phyloP scores from a whole-genome alignment of 1,140 invertebrate genomes.

The Heliothis subflexa region DNA sequence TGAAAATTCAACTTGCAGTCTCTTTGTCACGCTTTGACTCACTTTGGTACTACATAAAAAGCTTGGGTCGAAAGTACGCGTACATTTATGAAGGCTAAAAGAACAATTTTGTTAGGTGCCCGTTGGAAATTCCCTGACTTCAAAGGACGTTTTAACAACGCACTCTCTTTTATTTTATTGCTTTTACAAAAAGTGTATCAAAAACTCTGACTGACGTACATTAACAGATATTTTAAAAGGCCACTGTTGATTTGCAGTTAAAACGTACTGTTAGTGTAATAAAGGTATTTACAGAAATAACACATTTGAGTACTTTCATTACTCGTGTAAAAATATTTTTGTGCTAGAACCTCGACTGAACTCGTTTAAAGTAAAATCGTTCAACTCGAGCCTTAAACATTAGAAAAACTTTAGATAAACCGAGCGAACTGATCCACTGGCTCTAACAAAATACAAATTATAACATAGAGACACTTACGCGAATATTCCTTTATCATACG shows the following conservation, averaged over 20 bases:
- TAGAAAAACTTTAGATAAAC: constrained; percentile 58
- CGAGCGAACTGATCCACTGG: constrained; percentile 57
- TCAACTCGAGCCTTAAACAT: constrained; percentile 16
- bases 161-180: constrained; percentile 76
- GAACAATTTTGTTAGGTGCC: constrained; percentile 83
- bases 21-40: constrained; percentile 72
- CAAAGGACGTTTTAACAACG: constrained; percentile 81
- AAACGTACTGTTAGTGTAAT: no score
- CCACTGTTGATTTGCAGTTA: neutral
- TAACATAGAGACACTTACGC: neutral
- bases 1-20: constrained; percentile 62
- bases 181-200: constrained; percentile 75
- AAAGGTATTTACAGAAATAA: no score
- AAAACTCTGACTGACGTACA: constrained; percentile 57
- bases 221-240: constrained; percentile 44
- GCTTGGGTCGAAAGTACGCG: constrained; percentile 69
- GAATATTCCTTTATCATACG: neutral
- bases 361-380: constrained; percentile 8
- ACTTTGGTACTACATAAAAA: constrained; percentile 68
- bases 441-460: neutral
- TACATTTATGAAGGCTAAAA: constrained; percentile 80
- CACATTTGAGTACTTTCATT: no score
- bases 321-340: no score
- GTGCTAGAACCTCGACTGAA: no score
- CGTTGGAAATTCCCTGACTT: constrained; percentile 79